A percentile compares a stretch with the other conserved stretches of the same genome.
phyloP scores from a whole-genome alignment of 2,113 vertebrate genomes.

The Lathamus discolor region DNA sequence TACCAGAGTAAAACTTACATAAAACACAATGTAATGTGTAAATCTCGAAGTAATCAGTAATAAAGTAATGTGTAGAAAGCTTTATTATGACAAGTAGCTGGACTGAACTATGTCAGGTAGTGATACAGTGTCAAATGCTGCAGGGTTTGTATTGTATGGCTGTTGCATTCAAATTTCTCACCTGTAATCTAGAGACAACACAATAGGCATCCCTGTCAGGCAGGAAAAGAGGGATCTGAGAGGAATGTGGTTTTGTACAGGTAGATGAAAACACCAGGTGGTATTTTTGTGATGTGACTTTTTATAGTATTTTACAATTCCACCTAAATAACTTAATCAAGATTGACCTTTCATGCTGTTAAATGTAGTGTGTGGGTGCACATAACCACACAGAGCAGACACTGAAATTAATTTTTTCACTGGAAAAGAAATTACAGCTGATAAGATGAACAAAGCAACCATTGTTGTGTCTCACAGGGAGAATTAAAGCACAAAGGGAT shows the following conservation, averaged over 20 bases:
- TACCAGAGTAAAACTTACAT: neutral
- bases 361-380: neutral
- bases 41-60: neutral
- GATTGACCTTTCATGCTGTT: neutral
- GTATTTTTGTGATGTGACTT: neutral
- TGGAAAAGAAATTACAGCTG: neutral
- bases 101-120: neutral
- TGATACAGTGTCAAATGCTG: neutral
- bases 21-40: neutral
- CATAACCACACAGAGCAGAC: neutral
- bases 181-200: neutral
- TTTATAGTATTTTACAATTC: neutral
- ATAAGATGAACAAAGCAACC: conserved; percentile 11
- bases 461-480: neutral
- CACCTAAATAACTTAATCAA: neutral
- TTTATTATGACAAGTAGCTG: neutral
- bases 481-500: conserved; percentile 3
- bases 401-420: neutral
- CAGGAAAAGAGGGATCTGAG: neutral
- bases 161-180: neutral
- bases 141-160: neutral
- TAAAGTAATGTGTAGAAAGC: neutral
- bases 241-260: neutral
- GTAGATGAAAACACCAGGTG: neutral
- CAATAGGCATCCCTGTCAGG: neutral